Evolutionary conservation across 2,797 vertebrate genomes (phyloP).

Genomic region (Falco columbarius): DNA sequence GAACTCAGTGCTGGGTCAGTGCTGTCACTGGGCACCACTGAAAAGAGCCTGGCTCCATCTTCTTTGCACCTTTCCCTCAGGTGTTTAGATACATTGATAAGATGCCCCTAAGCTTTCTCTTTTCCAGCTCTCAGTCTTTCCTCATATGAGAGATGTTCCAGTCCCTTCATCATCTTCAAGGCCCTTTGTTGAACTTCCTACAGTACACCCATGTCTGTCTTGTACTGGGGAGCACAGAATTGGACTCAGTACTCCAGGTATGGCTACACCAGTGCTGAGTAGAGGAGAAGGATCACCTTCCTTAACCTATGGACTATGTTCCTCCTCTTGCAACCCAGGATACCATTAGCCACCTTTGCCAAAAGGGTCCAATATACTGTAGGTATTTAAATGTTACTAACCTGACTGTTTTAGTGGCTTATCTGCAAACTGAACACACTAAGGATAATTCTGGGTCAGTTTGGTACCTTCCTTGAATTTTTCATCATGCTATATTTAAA

Average conservation of each 20-base stretch:
- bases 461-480: background rate
- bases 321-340: background rate
- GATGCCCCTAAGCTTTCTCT: background rate
- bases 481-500: background rate
- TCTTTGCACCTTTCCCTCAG: background rate
- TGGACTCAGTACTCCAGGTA: background rate
- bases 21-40: background rate
- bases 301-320: rapidly evolving
- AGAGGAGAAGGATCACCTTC: background rate
- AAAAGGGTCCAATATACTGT: background rate
- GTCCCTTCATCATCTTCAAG: background rate
- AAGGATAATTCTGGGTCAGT: background rate
- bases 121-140: background rate
- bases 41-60: background rate
- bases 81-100: background rate
- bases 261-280: background rate
- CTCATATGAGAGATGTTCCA: background rate
- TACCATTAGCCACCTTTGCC: background rate
- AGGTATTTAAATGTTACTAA: background rate
- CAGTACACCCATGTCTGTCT: background rate
- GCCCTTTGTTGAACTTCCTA: background rate
- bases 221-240: background rate
- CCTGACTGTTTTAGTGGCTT: background rate
- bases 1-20: background rate
- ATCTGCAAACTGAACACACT: background rate